Conservation (phyloP, 2,888 invertebrate species). For the Epiperipatus broadwayi region DNA sequence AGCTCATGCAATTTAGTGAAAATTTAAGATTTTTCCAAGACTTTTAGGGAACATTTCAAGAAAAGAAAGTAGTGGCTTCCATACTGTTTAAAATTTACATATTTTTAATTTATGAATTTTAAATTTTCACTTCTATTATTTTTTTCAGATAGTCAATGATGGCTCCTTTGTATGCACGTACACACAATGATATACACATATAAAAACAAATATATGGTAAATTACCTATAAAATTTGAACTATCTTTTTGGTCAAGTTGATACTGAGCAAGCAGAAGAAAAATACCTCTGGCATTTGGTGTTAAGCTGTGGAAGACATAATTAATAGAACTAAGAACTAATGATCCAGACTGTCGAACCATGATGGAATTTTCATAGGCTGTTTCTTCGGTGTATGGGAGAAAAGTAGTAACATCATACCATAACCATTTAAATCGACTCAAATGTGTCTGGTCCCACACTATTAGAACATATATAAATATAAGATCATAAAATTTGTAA, state of each 20-base stretch:
- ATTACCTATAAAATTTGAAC: conserved; percentile 52
- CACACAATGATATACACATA: conserved; percentile 5
- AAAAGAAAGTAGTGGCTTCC: too few species aligned
- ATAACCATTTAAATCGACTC: conserved; percentile 65
- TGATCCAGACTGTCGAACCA: conserved; percentile 55
- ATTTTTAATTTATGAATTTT: too few species aligned
- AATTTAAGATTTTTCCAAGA: too few species aligned
- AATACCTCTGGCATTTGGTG: conserved; percentile 53
- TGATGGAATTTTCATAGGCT: conserved; percentile 58
- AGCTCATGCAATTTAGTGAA: too few species aligned
- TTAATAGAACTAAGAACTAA: conserved; percentile 40
- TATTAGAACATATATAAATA: too few species aligned
- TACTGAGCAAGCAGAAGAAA: conserved; percentile 60
- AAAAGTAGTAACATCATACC: conserved; percentile 76
- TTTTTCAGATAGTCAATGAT: too few species aligned
- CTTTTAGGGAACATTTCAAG: too few species aligned
- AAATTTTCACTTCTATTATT: too few species aligned
- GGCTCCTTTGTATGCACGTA: too few species aligned
- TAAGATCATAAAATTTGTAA: too few species aligned
- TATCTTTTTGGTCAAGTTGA: conserved; percentile 54
- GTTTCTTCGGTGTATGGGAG: conserved; percentile 63
- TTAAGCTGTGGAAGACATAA: conserved; percentile 74
- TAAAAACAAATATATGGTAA: conserved; percentile 11
- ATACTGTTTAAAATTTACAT: too few species aligned
- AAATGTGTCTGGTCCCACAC: conserved; percentile 76